Evolutionary conservation across 35 echinoderm and acorn worm genomes (phyloP).

Genomic region (Patiria miniata): DNA sequence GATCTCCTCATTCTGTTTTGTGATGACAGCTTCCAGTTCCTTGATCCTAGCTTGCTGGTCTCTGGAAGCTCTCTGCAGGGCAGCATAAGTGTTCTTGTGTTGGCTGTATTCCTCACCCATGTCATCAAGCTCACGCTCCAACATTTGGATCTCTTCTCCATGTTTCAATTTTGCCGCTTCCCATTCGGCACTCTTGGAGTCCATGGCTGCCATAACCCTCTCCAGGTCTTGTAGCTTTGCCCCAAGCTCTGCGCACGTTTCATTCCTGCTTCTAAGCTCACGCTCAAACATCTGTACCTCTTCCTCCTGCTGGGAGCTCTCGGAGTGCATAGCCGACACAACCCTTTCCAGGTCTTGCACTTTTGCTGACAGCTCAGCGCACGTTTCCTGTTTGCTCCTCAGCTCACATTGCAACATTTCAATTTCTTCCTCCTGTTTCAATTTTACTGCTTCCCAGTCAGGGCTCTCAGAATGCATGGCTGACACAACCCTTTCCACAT

Average conservation of each 20-base stretch:
- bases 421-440: too few species aligned
- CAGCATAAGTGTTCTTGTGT: background rate
- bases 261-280: background rate
- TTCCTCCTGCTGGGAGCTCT: background rate
- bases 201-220: background rate
- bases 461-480: background rate
- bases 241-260: slow-evolving; percentile 14
- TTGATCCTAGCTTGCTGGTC: background rate
- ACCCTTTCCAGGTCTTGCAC: slow-evolving; percentile 22
- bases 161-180: background rate
- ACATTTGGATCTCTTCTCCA: background rate
- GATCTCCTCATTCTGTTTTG: background rate
- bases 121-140: slow-evolving; percentile 13
- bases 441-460: slow-evolving; percentile 9
- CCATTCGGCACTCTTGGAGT: background rate
- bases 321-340: background rate
- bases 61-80: background rate
- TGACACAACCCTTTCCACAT: slow-evolving; percentile 9
- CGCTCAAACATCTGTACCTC: background rate
- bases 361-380: background rate
- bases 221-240: background rate
- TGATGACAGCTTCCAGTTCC: background rate
- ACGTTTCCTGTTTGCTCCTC: background rate
- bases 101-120: background rate
- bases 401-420: slow-evolving; percentile 4